Base-by-base conservation (phyloP, 2,888 invertebrate species). In the Polydrusus tereticollis region DNA sequence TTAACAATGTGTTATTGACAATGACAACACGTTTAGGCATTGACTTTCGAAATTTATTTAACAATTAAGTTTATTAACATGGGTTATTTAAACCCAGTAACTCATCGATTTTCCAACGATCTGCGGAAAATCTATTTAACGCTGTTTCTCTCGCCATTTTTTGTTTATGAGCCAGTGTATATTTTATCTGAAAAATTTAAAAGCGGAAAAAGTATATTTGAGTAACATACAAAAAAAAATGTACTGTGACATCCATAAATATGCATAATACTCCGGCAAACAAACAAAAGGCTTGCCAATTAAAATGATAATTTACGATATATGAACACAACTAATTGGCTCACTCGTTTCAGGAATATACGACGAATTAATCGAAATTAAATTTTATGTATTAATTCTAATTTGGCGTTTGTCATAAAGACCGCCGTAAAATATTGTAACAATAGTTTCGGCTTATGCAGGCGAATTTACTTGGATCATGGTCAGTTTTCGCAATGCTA, bases 371-470 rank as follows among this genome's bases (percentile, higher is more conserved):
- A 66, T 58, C 58, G 45, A 58, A 66, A 66, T 66, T 66, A 58
- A 66, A 66, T 66, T 66, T 58, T 58, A 66, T 66, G 66, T 66
- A 66, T 66, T 66, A 66, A 66, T 66, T 45, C 66, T 47, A 66
- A 66, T 66, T 66, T 66, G 47, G 57, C 14, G 66, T 29, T 66
- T 66, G 55, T 41, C 29, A 55, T 41, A 43, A 47, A 47, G 41
- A 58, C 12, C 58, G n/a, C 33, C 57, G 58, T 58, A 47, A 66
- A 66, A 66, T 66, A 66, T 66, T 47, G 45, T 47, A 66, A 66
- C 20, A 58, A 66, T 66, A 58, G 57, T 45, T 65, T 57, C 7
- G 43, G 65, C 41, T 43, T 57, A 65, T 52, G 43, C 38, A 43
- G 65, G 7, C 41, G 43, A 36, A 43, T 65, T 38, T 41, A 23